A percentile compares a stretch with the other conserved stretches of the same genome.
These are phyloP conservation scores for Lycopodina hypogea DNA, from an alignment of 37 sponge, comb jelly and placozoan genomes.

Conservation along the genomic window DNA sequence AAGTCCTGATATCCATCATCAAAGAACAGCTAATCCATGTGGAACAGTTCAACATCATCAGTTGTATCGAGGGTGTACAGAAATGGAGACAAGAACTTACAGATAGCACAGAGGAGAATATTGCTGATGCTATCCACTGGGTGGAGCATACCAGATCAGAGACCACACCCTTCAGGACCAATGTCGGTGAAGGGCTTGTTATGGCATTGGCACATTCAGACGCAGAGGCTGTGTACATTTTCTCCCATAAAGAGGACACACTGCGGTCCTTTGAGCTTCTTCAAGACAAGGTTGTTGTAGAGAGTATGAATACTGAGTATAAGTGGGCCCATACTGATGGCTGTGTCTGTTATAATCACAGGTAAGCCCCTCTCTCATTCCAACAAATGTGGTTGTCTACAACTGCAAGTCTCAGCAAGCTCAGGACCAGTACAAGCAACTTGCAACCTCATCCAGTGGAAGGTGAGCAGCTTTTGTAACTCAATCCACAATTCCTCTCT, in stretches of 20 bases:
- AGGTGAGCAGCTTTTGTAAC: conserved; percentile 27
- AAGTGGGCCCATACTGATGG: no score
- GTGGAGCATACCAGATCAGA: conserved; percentile 29
- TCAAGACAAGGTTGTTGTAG: conserved; percentile 19
- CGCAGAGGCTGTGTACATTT: conserved; percentile 52
- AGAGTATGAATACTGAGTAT: no score
- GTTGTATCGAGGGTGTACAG: conserved; percentile 28
- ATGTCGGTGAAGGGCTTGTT: conserved; percentile 32
- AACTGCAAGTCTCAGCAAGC: conserved; percentile 13
- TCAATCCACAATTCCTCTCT: neutral
- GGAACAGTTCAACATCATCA: conserved; percentile 56
- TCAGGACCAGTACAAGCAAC: conserved; percentile 27
- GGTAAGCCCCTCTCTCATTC: conserved; percentile 32
- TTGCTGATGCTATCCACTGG: conserved; percentile 47
- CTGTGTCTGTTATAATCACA: neutral
- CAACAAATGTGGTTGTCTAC: conserved; percentile 46
- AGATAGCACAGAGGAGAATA: conserved; percentile 10
- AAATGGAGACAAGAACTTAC: conserved; percentile 28
- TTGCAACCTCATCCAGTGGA: conserved; percentile 36
- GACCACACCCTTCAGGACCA: conserved; percentile 18
- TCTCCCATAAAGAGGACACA: conserved; percentile 18
- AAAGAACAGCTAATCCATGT: conserved; percentile 52
- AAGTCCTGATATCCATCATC: conserved; percentile 13
- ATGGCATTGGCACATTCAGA: conserved; percentile 15
- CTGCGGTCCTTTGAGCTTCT: conserved; percentile 32